phyloP scores from a whole-genome alignment of 2,888 invertebrate genomes.

The Proisotoma minuta region DNA sequence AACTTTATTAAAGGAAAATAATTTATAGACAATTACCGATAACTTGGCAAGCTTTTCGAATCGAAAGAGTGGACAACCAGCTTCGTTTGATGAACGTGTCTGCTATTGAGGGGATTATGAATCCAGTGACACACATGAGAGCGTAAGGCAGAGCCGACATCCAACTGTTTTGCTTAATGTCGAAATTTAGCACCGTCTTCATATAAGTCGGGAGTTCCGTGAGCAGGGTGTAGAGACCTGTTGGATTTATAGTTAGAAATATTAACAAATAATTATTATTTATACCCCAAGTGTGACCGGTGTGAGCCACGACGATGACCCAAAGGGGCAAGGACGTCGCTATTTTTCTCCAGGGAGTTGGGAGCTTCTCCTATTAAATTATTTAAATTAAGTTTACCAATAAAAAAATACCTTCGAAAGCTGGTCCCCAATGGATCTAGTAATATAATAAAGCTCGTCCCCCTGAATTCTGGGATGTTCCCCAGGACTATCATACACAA shows the following conservation, averaged over 20 bases:
- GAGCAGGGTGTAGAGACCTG: conserved; percentile 73
- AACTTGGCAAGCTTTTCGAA: conserved; percentile 39
- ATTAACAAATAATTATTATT: not conserved
- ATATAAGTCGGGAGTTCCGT: conserved; percentile 78
- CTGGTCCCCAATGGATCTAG: conserved; percentile 39
- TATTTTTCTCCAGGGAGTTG: conserved; percentile 76
- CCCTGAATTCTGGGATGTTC: conserved; percentile 69
- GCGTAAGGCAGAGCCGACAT: conserved; percentile 80
- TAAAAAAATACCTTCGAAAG: conserved; percentile 17
- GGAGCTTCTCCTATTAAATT: conserved; percentile 61
- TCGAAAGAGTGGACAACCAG: conserved; percentile 25
- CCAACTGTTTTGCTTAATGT: conserved; percentile 77
- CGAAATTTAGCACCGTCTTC: conserved; percentile 74
- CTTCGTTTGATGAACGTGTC: conserved; percentile 77
- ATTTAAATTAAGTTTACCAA: not conserved
- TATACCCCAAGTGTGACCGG: conserved; percentile 57
- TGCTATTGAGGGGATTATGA: conserved; percentile 74
- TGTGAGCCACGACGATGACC: conserved; percentile 79
- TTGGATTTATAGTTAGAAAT: not conserved
- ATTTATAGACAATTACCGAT: conserved; percentile 25
- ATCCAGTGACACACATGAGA: conserved; percentile 85
- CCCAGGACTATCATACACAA: conserved; percentile 69
- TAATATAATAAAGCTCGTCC: conserved; percentile 63
- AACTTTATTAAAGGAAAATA: not conserved
- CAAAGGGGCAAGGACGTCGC: conserved; percentile 74